phyloP scores from a whole-genome alignment of 2,797 vertebrate species.

The Periophthalmus magnuspinnatus region DNA sequence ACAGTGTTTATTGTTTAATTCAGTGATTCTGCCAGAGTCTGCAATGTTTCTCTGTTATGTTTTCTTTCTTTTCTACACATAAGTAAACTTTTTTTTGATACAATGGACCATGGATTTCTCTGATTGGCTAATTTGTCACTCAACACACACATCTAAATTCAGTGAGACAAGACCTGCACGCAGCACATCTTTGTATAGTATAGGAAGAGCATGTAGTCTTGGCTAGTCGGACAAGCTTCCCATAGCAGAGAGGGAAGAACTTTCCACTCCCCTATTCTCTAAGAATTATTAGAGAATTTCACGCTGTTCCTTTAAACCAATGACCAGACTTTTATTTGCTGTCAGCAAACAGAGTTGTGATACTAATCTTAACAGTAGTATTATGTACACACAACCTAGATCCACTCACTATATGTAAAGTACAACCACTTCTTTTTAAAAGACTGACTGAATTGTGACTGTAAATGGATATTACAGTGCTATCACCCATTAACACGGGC shows the following conservation, averaged over 20 bases:
- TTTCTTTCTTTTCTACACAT: neutral
- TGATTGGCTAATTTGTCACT: neutral
- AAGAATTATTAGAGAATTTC: neutral
- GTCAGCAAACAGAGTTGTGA: neutral
- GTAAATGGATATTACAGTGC: neutral
- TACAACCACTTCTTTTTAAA: neutral
- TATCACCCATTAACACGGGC: neutral
- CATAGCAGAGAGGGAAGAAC: neutral
- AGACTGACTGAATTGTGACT: neutral
- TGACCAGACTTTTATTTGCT: neutral
- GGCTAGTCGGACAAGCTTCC: neutral
- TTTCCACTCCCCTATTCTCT: neutral
- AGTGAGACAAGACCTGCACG: too few relatives aligned
- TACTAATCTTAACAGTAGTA: neutral
- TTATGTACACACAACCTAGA: neutral
- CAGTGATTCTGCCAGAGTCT: neutral
- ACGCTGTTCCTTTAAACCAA: neutral
- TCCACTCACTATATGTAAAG: neutral
- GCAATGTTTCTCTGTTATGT: neutral
- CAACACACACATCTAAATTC: too few relatives aligned
- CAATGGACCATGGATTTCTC: neutral
- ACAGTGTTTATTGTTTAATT: neutral
- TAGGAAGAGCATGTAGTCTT: too few relatives aligned
- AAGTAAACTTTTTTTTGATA: neutral
- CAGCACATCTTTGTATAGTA: too few relatives aligned